Conservation (phyloP, 2,797 vertebrate genomes). For the Tenualosa ilisha region DNA sequence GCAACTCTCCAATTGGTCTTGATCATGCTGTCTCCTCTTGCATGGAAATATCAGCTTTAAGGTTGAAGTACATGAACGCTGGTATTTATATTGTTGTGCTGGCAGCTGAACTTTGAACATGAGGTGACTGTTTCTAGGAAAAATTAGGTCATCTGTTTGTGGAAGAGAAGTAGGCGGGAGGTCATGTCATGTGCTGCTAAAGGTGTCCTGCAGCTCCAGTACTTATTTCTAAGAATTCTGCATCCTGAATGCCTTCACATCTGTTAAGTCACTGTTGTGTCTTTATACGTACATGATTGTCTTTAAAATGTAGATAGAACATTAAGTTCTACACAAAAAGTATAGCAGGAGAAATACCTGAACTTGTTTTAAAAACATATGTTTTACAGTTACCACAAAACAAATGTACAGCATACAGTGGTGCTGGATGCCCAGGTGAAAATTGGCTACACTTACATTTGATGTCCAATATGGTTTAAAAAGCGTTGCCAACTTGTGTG, state of each 20-base stretch:
- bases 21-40: background rate
- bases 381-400: too few relatives aligned
- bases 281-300: too few relatives aligned
- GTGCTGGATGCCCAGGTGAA: too few relatives aligned
- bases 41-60: background rate
- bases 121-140: constrained; percentile 16
- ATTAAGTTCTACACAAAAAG: too few relatives aligned
- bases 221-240: constrained; percentile 18
- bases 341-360: too few relatives aligned
- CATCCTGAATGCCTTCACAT: background rate
- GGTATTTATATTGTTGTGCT: background rate
- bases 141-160: background rate
- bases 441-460: too few relatives aligned
- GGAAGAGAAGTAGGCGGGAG: background rate
- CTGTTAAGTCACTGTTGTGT: too few relatives aligned
- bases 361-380: too few relatives aligned
- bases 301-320: too few relatives aligned
- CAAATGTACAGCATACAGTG: too few relatives aligned
- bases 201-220: background rate
- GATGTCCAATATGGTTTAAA: too few relatives aligned
- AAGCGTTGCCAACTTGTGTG: too few relatives aligned
- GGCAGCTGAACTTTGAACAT: constrained; percentile 37
- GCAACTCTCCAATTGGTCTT: background rate
- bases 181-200: background rate
- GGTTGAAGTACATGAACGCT: background rate